Evolutionary conservation across 1,140 invertebrate species (phyloP), one percentile per base, ranked within the genome.

Genomic region (Penaeus chinensis): DNA sequence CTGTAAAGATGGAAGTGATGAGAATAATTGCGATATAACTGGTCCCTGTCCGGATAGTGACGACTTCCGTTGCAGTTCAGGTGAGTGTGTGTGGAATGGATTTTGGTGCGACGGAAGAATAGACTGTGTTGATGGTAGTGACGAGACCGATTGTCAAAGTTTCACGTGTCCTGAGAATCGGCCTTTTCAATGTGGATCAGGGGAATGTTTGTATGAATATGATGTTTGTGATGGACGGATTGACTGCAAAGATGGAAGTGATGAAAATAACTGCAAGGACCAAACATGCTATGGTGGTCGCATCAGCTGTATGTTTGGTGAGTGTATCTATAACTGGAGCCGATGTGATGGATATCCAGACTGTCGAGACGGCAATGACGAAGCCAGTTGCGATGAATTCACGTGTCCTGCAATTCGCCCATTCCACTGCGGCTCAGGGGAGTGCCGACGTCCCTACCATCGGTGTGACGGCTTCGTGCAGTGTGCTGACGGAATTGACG

Each of bases 191-290:
- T 74, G 69, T n/a, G 24, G 18, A 5, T 74, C 69, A 74, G 69
- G 69, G 24, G n/a, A 74, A 27, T 74, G 69, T 37, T 18, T 74
- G 24, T 27, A 1, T n/a, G 24, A 5, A 32, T 37, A 37, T n/a
- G 24, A 37, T 27, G 11, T 13, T 74, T 5, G 7, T 5, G 24
- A 74, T 7, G 37, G 47, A 47, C 47, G 16, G 5, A n/a, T 74
- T 18, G 69, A 74, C 37, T 74, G 69, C 37, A 32, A 27, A 74
- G 69, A 74, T 74, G 69, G 69, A 5, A 74, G 69, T 74, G 69
- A 74, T 74, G 69, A 74, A 74, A 74, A 32, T 0, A 37, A 37
- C 24, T 74, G 69, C 11, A 27, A 74, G 22, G 37, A 74, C 24
- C 24, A 74, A 74, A 74, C 32, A 8, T 74, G 69, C 69, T 74